Percentiles rank a stretch among this genome's conserved stretches.
phyloP scores from a whole-genome alignment of 2,113 vertebrate genomes.

The Lipophrys pholis region DNA sequence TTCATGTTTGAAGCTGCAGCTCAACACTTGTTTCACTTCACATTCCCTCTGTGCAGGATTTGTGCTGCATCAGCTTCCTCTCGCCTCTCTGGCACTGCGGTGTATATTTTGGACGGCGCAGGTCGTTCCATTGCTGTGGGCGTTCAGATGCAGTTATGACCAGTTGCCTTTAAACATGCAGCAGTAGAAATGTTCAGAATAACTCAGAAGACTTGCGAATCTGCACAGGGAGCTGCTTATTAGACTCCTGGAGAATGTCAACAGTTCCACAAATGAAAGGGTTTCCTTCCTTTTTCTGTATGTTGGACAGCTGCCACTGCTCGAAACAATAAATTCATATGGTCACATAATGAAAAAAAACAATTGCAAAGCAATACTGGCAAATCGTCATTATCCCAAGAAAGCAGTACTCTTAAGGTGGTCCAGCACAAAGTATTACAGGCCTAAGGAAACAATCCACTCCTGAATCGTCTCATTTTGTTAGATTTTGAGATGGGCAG shows the following conservation, averaged over 20 bases:
- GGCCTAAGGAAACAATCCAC: conserved; percentile 29
- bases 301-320: not conserved
- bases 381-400: conserved; percentile 46
- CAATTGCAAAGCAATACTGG: conserved; percentile 19
- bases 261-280: conserved; percentile 7
- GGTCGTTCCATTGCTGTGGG: conserved; percentile 11
- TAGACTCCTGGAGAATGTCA: conserved; percentile 14
- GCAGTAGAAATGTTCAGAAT: conserved; percentile 29
- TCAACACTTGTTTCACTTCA: conserved; percentile 6
- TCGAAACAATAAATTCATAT: conserved; percentile 40
- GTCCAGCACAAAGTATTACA: conserved; percentile 37
- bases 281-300: conserved; percentile 49
- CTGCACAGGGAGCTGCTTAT: conserved; percentile 13
- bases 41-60: conserved; percentile 34
- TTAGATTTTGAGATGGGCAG: not conserved
- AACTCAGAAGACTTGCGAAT: conserved; percentile 1
- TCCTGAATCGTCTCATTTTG: conserved; percentile 5
- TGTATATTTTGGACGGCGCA: conserved; percentile 62
- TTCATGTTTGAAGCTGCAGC: not conserved
- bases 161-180: conserved; percentile 9
- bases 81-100: conserved; percentile 35
- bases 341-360: conserved; percentile 20
- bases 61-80: conserved; percentile 61
- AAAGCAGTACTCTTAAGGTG: conserved; percentile 53
- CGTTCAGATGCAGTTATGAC: conserved; percentile 34